Base-by-base conservation (phyloP, 2,113 vertebrate genomes). In the Ailuropoda melanoleuca region DNA sequence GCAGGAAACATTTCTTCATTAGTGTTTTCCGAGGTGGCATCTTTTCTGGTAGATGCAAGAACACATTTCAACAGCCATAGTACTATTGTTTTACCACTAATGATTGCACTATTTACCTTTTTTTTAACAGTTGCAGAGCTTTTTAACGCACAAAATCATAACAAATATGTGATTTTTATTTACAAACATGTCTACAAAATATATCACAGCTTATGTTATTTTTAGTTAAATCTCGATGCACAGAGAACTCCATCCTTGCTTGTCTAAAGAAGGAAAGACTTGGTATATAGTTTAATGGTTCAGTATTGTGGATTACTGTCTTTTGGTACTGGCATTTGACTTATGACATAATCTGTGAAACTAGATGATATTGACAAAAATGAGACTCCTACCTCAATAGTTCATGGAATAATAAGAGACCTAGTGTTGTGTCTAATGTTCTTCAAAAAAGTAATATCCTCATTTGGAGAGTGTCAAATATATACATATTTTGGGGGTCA, bases 321-420 rank as follows among this genome's bases (percentile, higher is more conserved):
- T 8, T 94, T 98, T 68, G 91, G 92, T 97, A 95, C 97, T 96
- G 90, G 85, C 24, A 46, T 95, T 72, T 95, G 77, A 96, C 56
- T 90, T 95, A 48, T 0, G 80, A 82, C 94, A 83, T 97, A 96
- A 94, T 96, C 95, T 91, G 58, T 93, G 97, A 97, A 98, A 55
- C 97, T 77, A 96, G 88, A 86, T 24, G 80, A 97, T 84, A 93
- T 58, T 95, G 89, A 95, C 34, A 64, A 92, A 96, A 96, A 96
- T 96, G 98, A 98, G 98, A 98, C 97, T 97, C 98, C 98, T 99
- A 98, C 98, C 98, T 98, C 98, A 99, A 89, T 97, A 98, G 97
- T 97, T 66, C 68, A 97, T 92, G 94, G 84, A 96, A 90, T 97
- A 96, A 97, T 98, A 97, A 98, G 93, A 98, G 92, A 89, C 93